Conservation (phyloP, 2,797 vertebrate genomes). For the Syndactyla subalaris region DNA sequence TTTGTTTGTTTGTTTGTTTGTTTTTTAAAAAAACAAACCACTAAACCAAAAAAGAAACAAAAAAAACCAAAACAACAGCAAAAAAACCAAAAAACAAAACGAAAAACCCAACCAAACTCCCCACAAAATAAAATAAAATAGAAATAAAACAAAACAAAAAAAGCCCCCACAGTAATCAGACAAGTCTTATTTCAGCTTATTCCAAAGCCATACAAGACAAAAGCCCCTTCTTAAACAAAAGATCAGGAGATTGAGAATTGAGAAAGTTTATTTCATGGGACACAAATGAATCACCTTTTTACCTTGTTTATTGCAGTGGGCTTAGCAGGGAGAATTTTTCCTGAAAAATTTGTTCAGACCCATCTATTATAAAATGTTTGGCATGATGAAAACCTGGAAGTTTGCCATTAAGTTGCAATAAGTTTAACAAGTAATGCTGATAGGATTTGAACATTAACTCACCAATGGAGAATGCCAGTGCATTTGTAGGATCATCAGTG, state of each 20-base stretch:
- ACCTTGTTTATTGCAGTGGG: neutral
- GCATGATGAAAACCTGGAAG: slow-evolving; percentile 67
- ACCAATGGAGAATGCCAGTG: slow-evolving; percentile 66
- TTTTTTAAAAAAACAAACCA: neutral
- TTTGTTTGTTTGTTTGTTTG: neutral
- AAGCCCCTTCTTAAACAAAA: neutral
- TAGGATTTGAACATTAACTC: slow-evolving; percentile 75
- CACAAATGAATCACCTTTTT: neutral
- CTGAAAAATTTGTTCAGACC: neutral
- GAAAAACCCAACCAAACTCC: too few relatives aligned
- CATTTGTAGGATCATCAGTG: slow-evolving; percentile 73
- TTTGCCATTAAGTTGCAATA: slow-evolving; percentile 64
- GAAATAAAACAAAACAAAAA: too few relatives aligned
- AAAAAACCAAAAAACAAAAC: neutral
- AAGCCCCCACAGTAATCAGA: neutral
- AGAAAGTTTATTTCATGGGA: neutral
- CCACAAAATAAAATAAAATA: too few relatives aligned
- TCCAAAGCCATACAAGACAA: neutral
- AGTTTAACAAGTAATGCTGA: slow-evolving; percentile 71
- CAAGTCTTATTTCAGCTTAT: neutral
- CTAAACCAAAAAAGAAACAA: too few relatives aligned
- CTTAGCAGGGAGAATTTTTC: neutral
- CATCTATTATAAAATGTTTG: slow-evolving; percentile 46
- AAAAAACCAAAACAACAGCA: too few relatives aligned
- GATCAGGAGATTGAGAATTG: neutral